Percentiles rank a stretch among this genome's conserved stretches.
These are phyloP conservation scores for Gibbula magus DNA, from an alignment of 2,888 invertebrate genomes.

Conservation along the genomic window DNA sequence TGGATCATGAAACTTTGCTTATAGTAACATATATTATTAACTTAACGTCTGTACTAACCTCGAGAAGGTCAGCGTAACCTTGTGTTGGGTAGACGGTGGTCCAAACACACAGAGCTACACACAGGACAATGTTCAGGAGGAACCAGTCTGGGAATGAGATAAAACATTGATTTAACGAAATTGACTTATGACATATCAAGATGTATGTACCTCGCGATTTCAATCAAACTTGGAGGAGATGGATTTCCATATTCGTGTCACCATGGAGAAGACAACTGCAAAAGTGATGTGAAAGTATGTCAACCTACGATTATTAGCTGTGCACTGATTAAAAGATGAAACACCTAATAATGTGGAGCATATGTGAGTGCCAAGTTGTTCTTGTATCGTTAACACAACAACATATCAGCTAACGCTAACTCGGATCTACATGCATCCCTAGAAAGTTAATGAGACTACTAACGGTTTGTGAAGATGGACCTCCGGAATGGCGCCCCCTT, in stretches of 20 bases:
- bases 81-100: conserved; percentile 77
- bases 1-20: too few relatives aligned
- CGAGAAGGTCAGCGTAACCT: conserved; percentile 66
- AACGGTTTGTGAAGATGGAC: conserved; percentile 80
- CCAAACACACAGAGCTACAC: conserved; percentile 79
- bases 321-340: too few relatives aligned
- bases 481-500: conserved; percentile 87
- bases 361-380: too few relatives aligned
- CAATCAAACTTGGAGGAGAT: conserved; percentile 79
- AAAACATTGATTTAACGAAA: too few relatives aligned
- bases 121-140: conserved; percentile 78
- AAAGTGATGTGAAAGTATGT: conserved; percentile 88
- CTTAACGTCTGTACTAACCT: too few relatives aligned
- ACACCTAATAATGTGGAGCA: too few relatives aligned
- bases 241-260: conserved; percentile 84
- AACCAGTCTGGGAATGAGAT: too few relatives aligned
- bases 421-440: neutral
- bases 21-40: too few relatives aligned
- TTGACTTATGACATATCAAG: neutral
- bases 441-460: too few relatives aligned
- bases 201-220: neutral
- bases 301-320: too few relatives aligned
- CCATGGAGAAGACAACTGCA: conserved; percentile 88
- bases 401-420: too few relatives aligned
- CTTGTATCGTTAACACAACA: too few relatives aligned